Conservation (phyloP, 2,797 vertebrate species). For the Podarcis siculus region DNA sequence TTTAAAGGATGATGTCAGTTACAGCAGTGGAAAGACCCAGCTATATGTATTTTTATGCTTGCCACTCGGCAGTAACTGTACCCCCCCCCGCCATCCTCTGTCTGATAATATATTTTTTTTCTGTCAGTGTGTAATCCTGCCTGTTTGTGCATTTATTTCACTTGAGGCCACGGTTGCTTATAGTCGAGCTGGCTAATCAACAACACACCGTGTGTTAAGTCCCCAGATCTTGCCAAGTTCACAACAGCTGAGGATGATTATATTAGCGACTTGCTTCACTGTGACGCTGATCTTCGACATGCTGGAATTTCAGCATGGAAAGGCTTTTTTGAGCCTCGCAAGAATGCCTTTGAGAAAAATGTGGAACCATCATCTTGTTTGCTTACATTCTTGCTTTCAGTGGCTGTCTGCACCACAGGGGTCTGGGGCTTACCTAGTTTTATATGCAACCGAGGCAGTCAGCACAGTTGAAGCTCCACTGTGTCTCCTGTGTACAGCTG, state of each 20-base stretch:
- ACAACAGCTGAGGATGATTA: slow-evolving; percentile 13
- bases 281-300: background rate
- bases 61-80: background rate
- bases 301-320: background rate
- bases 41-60: background rate
- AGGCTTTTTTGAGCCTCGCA: background rate
- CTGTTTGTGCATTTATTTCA: slow-evolving; percentile 5
- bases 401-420: background rate
- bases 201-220: background rate
- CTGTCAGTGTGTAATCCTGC: background rate
- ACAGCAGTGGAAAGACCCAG: background rate
- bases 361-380: background rate
- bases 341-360: fast-evolving
- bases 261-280: background rate
- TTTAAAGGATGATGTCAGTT: background rate
- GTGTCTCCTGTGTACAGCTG: background rate
- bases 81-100: too few species aligned
- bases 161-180: slow-evolving; percentile 17
- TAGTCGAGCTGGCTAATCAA: slow-evolving; percentile 28
- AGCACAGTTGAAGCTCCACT: slow-evolving; percentile 2
- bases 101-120: background rate
- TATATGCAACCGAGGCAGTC: background rate
- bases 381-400: slow-evolving; percentile 30
- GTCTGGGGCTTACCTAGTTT: background rate
- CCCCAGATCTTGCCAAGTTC: background rate